phyloP scores from a whole-genome alignment of 2,113 vertebrate species.

The Phaethon lepturus region DNA sequence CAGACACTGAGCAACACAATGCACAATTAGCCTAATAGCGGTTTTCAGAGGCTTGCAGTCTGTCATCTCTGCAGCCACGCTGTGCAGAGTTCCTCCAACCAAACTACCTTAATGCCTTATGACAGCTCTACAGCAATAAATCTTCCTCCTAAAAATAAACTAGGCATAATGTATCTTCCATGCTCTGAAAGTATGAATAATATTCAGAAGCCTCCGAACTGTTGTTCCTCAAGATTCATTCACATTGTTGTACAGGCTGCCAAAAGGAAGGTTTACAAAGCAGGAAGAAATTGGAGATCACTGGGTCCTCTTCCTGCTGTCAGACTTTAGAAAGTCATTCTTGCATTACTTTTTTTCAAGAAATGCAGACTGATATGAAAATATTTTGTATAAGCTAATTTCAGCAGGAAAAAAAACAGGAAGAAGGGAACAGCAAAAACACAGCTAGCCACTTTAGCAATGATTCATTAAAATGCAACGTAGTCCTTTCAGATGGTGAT shows the following conservation, averaged over 20 bases:
- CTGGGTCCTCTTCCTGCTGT: background rate
- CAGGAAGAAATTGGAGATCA: background rate
- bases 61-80: constrained; percentile 17
- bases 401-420: constrained; percentile 2
- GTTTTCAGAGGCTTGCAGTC: constrained; percentile 8
- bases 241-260: background rate
- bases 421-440: constrained; percentile 24
- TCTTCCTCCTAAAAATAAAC: constrained; percentile 70
- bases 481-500: background rate
- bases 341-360: background rate
- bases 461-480: constrained; percentile 11
- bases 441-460: background rate
- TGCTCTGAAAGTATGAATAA: constrained; percentile 46
- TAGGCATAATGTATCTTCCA: constrained; percentile 59
- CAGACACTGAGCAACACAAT: constrained; percentile 28
- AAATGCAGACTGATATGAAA: background rate
- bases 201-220: constrained; percentile 33
- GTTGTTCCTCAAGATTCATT: constrained; percentile 45
- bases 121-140: constrained; percentile 47
- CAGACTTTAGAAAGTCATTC: background rate
- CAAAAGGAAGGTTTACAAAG: background rate
- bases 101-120: constrained; percentile 46
- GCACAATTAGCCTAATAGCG: constrained; percentile 55
- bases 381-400: background rate
- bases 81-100: background rate